Percentiles rank a stretch among this genome's conserved stretches.
Evolutionary conservation across 2,888 invertebrate species (phyloP).

Genomic region (Eilema griseolum): DNA sequence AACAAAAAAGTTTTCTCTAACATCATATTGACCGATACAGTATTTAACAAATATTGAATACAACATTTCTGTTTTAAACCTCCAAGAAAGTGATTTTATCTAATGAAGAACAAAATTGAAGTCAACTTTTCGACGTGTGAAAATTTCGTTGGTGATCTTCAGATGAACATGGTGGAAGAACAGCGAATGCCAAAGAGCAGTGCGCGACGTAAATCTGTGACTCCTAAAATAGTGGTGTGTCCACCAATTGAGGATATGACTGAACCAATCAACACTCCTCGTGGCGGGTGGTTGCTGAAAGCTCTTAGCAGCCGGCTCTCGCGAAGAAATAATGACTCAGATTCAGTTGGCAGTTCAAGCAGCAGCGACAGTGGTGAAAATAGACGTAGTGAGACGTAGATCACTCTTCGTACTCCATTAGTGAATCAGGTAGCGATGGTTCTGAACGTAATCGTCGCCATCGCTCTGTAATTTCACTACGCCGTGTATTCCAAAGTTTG

Average conservation of each 20-base stretch:
- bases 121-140: constrained; percentile 71
- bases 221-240: constrained; percentile 82
- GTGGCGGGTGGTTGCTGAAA: constrained; percentile 89
- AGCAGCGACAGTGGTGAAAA: constrained; percentile 79
- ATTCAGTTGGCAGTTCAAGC: constrained; percentile 80
- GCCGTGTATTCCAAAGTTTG: constrained; percentile 90
- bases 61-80: constrained; percentile 51
- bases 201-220: constrained; percentile 69
- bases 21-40: constrained; percentile 32
- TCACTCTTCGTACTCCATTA: constrained; percentile 86
- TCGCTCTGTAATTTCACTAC: constrained; percentile 89
- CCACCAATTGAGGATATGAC: constrained; percentile 85
- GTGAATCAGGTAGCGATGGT: constrained; percentile 89
- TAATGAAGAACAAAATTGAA: constrained; percentile 79
- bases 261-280: constrained; percentile 85
- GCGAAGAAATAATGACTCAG: constrained; percentile 79
- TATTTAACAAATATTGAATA: constrained; percentile 42
- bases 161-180: constrained; percentile 65
- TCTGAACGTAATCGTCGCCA: constrained; percentile 82
- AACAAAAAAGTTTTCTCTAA: constrained; percentile 65
- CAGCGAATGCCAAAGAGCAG: constrained; percentile 61
- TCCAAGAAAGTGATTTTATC: constrained; percentile 56
- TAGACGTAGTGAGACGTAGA: constrained; percentile 73
- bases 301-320: constrained; percentile 89
- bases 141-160: constrained; percentile 70